Evolutionary conservation across 2,113 vertebrate genomes (phyloP).

Genomic region (Ceyx melanurus): DNA sequence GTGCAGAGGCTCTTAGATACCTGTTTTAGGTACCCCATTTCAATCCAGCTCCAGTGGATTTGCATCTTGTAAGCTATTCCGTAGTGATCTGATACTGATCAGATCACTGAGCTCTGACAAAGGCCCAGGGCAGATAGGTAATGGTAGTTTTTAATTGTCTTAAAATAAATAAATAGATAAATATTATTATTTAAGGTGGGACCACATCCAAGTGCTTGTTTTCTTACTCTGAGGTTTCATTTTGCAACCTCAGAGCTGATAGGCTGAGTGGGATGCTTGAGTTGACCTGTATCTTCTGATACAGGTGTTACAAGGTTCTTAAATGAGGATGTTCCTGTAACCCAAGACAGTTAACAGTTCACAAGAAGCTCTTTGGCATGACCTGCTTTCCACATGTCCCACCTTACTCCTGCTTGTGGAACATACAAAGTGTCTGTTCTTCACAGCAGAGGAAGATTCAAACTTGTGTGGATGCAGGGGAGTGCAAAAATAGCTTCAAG

Average conservation of each 20-base stretch:
- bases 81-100: background rate
- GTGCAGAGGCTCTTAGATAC: background rate
- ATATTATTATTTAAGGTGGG: background rate
- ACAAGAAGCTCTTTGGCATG: background rate
- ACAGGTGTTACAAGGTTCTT: background rate
- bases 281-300: background rate
- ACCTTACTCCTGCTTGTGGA: background rate
- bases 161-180: too few relatives aligned
- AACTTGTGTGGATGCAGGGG: background rate
- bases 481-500: background rate
- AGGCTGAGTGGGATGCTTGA: background rate
- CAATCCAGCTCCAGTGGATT: background rate
- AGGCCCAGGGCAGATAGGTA: background rate
- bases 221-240: background rate
- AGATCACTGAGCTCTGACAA: background rate
- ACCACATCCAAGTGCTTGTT: background rate
- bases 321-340: background rate
- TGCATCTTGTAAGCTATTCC: background rate
- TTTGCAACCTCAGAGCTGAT: background rate
- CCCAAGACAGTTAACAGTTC: background rate
- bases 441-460: background rate
- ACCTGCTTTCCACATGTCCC: background rate
- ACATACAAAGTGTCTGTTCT: background rate
- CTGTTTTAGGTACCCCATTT: background rate
- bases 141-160: background rate